Percentiles rank a stretch among this genome's conserved stretches.
Evolutionary conservation across 1,140 invertebrate genomes (phyloP).

Genomic region (Aphis craccivora): DNA sequence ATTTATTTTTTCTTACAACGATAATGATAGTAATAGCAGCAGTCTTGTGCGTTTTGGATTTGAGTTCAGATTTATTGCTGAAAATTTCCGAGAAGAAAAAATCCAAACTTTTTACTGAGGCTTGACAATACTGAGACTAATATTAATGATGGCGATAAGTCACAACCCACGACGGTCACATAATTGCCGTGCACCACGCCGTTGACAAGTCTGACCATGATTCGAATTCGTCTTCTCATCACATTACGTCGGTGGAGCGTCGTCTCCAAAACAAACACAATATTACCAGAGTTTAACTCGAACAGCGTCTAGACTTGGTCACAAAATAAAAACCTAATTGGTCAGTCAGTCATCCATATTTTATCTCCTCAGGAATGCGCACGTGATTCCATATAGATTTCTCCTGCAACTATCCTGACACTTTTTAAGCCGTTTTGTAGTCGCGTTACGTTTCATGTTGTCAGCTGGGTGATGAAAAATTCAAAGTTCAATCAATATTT

Average conservation of each 20-base stretch:
- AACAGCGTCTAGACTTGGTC: neutral
- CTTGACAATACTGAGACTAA: neutral
- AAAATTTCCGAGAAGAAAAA: neutral
- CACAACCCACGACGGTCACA: neutral
- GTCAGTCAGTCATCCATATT: neutral
- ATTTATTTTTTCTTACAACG: neutral
- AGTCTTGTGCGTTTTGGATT: neutral
- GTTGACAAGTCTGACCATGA: constrained; percentile 41
- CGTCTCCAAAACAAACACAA: neutral
- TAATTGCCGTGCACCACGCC: neutral
- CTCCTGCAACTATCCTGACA: too few species aligned
- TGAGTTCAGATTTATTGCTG: neutral
- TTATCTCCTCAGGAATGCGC: neutral
- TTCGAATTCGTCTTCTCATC: neutral
- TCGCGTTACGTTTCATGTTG: neutral
- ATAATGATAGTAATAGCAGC: neutral
- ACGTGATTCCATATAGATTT: neutral
- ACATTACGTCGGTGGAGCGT: too few species aligned
- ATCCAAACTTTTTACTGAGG: neutral
- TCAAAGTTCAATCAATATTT: neutral
- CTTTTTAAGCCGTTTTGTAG: neutral
- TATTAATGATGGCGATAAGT: constrained; percentile 37
- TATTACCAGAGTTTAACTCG: neutral
- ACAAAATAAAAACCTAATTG: too few species aligned
- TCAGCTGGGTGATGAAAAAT: neutral